phyloP scores from a whole-genome alignment of 1,140 invertebrate genomes.

The Berghia stephanieae region DNA sequence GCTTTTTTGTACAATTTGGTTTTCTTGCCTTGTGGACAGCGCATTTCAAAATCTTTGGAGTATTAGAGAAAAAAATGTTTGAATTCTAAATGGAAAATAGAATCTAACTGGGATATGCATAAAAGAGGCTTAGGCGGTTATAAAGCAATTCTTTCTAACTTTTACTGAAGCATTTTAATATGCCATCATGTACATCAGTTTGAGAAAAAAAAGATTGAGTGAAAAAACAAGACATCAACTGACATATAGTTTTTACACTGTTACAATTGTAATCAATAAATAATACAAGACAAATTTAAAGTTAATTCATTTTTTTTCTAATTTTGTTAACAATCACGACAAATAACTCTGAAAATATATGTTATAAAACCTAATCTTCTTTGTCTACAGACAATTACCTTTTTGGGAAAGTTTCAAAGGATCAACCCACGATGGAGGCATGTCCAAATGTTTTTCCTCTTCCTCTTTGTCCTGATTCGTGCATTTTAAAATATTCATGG shows the following conservation, averaged over 20 bases:
- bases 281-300: not conserved
- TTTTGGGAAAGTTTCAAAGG: conserved; percentile 75
- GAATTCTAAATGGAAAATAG: too few species aligned
- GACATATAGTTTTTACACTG: not conserved
- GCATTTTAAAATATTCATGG: not conserved
- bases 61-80: too few species aligned
- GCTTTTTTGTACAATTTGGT: conserved; percentile 79
- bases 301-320: not conserved
- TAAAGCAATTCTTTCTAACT: too few species aligned
- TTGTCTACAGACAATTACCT: conserved; percentile 66
- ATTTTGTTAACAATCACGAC: too few species aligned
- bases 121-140: too few species aligned
- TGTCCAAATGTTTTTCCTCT: conserved; percentile 49
- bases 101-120: too few species aligned
- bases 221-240: not conserved
- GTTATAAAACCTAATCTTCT: too few species aligned
- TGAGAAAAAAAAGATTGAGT: too few species aligned
- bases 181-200: too few species aligned
- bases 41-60: conserved; percentile 75
- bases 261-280: not conserved
- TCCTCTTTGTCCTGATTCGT: conserved; percentile 30
- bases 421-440: conserved; percentile 82
- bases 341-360: too few species aligned
- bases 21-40: conserved; percentile 80
- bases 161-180: too few species aligned